Percentiles rank a stretch among this genome's conserved stretches.
Conservation (phyloP, 2,797 vertebrate species). For the Sebastes taczanowskii region DNA sequence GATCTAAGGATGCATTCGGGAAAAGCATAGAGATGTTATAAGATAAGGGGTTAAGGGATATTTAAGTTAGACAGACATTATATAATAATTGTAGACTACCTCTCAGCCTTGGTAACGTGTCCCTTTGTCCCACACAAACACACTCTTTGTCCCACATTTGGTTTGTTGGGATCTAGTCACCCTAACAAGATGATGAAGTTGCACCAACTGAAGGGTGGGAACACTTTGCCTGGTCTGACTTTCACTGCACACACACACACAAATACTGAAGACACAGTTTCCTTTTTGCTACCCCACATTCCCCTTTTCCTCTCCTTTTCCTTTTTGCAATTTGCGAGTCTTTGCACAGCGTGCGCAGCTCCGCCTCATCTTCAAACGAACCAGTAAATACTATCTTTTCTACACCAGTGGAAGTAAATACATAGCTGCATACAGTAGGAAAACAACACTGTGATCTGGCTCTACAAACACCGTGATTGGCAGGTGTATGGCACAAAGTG, state of each 20-base stretch:
- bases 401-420: constrained; percentile 68
- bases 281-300: constrained; percentile 35
- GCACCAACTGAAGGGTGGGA: constrained; percentile 17
- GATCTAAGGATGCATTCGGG: too few relatives aligned
- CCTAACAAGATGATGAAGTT: neutral
- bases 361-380: constrained; percentile 72
- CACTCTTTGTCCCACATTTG: too few relatives aligned
- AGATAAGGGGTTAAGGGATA: too few relatives aligned
- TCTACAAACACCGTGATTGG: constrained; percentile 78
- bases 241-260: neutral
- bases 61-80: too few relatives aligned
- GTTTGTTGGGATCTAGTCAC: too few relatives aligned
- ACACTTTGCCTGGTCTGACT: constrained; percentile 25
- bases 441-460: constrained; percentile 74
- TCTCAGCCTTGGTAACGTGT: too few relatives aligned
- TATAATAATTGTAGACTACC: too few relatives aligned
- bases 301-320: constrained; percentile 9
- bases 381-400: constrained; percentile 70
- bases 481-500: constrained; percentile 74
- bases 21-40: too few relatives aligned
- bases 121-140: too few relatives aligned
- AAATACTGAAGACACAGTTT: constrained; percentile 34
- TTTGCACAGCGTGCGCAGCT: constrained; percentile 66
- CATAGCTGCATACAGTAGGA: constrained; percentile 72
- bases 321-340: constrained; percentile 71